phyloP scores from a whole-genome alignment of 2,888 invertebrate species.

The Melinopterus prodromus region DNA sequence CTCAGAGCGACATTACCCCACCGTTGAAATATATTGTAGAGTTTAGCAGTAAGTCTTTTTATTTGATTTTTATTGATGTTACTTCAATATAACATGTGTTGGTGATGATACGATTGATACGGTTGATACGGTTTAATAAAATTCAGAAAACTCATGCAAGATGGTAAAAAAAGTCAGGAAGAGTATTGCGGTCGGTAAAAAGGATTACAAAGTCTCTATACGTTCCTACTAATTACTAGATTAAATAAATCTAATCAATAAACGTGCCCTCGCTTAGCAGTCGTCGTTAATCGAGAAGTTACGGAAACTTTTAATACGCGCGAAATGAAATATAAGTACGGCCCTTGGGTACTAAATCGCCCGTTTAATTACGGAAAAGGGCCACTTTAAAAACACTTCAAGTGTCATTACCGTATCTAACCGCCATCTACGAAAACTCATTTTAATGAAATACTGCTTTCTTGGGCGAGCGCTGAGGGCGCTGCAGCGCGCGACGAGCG shows the following conservation, averaged over 20 bases:
- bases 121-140: not conserved
- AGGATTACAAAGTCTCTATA: too few species aligned
- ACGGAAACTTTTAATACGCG: constrained; percentile 14
- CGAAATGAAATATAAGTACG: constrained; percentile 45
- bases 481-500: not conserved
- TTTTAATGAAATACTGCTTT: constrained; percentile 43
- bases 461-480: constrained; percentile 33
- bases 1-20: too few species aligned
- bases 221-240: not conserved
- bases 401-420: constrained; percentile 47
- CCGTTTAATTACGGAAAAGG: constrained; percentile 48
- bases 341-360: constrained; percentile 45
- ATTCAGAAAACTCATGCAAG: too few species aligned
- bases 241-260: not conserved
- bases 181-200: too few species aligned
- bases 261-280: not conserved
- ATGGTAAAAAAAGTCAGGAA: too few species aligned
- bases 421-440: constrained; percentile 37
- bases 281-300: not conserved
- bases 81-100: too few species aligned
- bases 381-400: constrained; percentile 50
- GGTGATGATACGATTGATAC: too few species aligned
- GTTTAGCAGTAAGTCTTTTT: too few species aligned
- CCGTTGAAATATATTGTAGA: too few species aligned
- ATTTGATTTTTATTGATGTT: too few species aligned